Conservation (phyloP, 2,113 vertebrate species). For the Sciurus niger region DNA sequence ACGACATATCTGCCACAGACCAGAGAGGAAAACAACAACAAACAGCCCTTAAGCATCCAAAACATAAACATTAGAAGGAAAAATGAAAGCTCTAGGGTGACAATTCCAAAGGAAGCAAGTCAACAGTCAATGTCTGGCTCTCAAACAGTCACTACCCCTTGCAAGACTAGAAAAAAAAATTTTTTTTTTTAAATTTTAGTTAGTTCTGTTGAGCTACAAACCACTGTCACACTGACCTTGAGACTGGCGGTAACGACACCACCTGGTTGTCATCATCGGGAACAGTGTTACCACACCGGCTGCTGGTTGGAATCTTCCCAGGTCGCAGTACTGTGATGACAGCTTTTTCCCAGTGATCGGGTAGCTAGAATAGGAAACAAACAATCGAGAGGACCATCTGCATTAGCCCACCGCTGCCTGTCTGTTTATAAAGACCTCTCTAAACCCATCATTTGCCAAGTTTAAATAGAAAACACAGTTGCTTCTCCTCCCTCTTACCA, state of each 20-base stretch:
- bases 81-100: accelerated
- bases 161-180: neutral
- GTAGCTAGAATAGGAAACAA: slow-evolving; percentile 89
- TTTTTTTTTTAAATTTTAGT: too few relatives aligned
- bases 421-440: neutral
- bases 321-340: slow-evolving; percentile 93
- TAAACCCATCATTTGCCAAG: neutral
- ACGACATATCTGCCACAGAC: slow-evolving; percentile 91
- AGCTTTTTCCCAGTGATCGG: slow-evolving; percentile 98
- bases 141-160: neutral
- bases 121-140: neutral
- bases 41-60: neutral
- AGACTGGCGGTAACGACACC: slow-evolving; percentile 94
- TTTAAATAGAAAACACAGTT: neutral
- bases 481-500: neutral
- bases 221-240: slow-evolving; percentile 89
- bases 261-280: slow-evolving; percentile 97
- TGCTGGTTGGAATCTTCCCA: slow-evolving; percentile 92
- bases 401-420: neutral
- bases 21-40: neutral
- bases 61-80: neutral
- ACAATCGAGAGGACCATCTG: neutral
- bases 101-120: neutral
- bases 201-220: neutral
- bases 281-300: slow-evolving; percentile 96